Conservation (phyloP, 2,113 vertebrate species). For the Polypterus senegalus region DNA sequence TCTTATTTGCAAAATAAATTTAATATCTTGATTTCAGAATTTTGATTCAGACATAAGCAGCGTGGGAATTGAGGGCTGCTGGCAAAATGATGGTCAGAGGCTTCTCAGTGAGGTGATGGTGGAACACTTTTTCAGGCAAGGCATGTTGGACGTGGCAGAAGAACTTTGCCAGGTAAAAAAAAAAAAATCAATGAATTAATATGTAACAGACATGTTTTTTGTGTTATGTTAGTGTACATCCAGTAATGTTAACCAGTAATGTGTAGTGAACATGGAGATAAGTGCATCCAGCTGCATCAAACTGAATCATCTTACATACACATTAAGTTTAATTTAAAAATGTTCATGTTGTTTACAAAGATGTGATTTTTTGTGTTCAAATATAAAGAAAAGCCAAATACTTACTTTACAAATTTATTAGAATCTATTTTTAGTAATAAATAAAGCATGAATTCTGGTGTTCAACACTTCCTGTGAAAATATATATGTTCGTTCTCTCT, state of each 20-base stretch:
- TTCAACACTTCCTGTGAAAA: too few relatives aligned
- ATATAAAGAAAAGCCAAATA: too few relatives aligned
- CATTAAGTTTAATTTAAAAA: too few relatives aligned
- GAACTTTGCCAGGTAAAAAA: conserved; percentile 65
- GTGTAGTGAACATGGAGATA: too few relatives aligned
- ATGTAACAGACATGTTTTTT: neutral
- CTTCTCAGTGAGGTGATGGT: conserved; percentile 75
- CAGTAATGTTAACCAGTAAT: neutral
- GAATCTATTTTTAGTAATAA: too few relatives aligned
- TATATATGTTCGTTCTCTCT: too few relatives aligned
- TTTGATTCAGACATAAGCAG: conserved; percentile 74
- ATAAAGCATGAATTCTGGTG: too few relatives aligned
- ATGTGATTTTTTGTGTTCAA: too few relatives aligned
- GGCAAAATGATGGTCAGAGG: conserved; percentile 65
- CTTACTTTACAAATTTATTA: too few relatives aligned
- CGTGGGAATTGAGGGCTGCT: conserved; percentile 68
- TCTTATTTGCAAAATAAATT: conserved; percentile 4
- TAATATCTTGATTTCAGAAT: conserved; percentile 38
- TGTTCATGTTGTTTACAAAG: too few relatives aligned
- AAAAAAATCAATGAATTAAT: neutral
- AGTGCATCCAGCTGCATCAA: too few relatives aligned
- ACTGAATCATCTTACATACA: too few relatives aligned
- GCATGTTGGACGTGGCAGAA: conserved; percentile 69
- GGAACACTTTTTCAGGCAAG: conserved; percentile 70
- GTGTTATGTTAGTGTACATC: neutral